Evolutionary conservation across 2,113 vertebrate species (phyloP), one percentile per base, ranked within the genome.

Genomic region (Seriola dumerili): DNA sequence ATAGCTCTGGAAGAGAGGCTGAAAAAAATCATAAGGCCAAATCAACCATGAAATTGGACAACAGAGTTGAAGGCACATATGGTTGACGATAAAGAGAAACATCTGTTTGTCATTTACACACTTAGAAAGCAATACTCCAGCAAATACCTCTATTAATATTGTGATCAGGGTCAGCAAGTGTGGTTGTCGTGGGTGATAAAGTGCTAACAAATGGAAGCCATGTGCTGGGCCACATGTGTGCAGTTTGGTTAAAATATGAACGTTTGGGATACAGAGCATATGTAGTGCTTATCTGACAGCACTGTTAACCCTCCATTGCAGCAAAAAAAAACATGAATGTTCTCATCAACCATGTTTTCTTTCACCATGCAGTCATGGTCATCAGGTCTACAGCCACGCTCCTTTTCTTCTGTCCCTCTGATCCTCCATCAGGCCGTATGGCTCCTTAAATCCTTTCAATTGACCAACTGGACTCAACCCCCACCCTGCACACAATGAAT

Each of bases 381-480:
- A 69, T 72, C 54, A 44, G 57, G 7, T 72, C 34, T n/a, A 23
- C 36, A 64, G 34, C 23, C 34, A 19, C 48, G 5, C n/a, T 29
- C 70, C 5, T 46, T 54, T 54, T 79, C 40, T n/a, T 21, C 40
- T n/a, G 12, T 64, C 62, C 17, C 75, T 72, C 12, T 65, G 73
- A 82, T 87, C 71, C 69, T 70, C 63, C 58, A 58, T 10, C 38
- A 16, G 57, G 36, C 72, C 19, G 34, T 40, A 65, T 62, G 74
- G 68, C 63, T 76, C 58, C 71, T 73, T 67, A 63, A 80, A 79
- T 46, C 63, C 58, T 74, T 79, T 70, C 69, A 81, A 12, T 34
- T 57, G 72, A 80, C 79, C 79, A 78, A 64, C 74, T 84, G 78
- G 68, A 70, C 84, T 78, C 52, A 40, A 67, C 64, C 76, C 50